Conservation (phyloP, 1,140 invertebrate species). For the Macrotrachela quadricornifera region DNA sequence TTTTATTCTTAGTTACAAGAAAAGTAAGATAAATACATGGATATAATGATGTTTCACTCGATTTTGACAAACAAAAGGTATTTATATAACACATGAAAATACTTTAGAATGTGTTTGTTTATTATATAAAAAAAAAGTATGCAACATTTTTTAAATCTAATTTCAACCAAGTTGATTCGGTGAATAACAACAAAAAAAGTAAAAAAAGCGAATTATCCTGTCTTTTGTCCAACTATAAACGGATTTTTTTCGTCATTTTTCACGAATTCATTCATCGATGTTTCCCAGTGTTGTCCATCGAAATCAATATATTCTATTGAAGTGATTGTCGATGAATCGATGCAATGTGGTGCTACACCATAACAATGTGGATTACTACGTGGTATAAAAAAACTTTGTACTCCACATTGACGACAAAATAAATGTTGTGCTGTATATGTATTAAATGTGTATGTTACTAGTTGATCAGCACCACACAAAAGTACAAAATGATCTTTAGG, state of each 20-base stretch:
- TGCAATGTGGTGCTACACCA: constrained; percentile 33
- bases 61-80: no score
- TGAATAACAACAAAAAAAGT: no score
- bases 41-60: no score
- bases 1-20: no score
- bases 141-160: no score
- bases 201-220: no score
- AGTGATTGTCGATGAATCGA: constrained; percentile 29
- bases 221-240: no score
- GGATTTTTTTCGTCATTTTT: not conserved
- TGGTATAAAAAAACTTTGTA: constrained; percentile 36
- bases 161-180: no score
- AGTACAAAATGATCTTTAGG: not conserved
- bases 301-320: constrained; percentile 19
- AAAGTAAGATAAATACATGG: no score
- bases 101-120: no score
- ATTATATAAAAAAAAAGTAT: no score
- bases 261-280: constrained; percentile 14
- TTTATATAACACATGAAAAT: no score
- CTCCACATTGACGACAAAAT: constrained; percentile 36
- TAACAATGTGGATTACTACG: constrained; percentile 34
- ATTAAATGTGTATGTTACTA: constrained; percentile 37
- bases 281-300: constrained; percentile 35
- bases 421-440: constrained; percentile 34
- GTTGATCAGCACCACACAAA: constrained; percentile 25